These are phyloP conservation scores for Dysmachus trigonus DNA, from an alignment of 2,888 invertebrate genomes.

Conservation along the genomic window DNA sequence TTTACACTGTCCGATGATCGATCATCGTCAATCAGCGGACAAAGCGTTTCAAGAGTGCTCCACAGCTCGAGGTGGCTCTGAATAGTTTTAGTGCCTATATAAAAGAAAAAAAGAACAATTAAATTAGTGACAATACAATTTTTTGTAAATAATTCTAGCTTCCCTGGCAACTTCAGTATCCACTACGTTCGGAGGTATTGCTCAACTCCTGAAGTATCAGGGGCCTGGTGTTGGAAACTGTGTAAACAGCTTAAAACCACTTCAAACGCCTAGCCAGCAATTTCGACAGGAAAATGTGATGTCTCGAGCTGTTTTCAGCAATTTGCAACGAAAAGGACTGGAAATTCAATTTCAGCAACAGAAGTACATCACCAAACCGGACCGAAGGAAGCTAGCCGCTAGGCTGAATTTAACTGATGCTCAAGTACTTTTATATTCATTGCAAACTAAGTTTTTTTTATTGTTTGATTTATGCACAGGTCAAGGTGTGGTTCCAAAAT, in stretches of 20 bases:
- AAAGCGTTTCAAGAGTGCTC: conserved; percentile 16
- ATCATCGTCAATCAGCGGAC: conserved; percentile 17
- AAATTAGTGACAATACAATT: neutral
- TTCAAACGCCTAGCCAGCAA: neutral
- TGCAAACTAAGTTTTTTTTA: neutral
- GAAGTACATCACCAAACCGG: conserved; percentile 96
- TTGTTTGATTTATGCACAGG: conserved; percentile 66
- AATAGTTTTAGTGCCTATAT: neutral
- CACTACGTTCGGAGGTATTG: conserved; percentile 11
- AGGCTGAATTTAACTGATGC: conserved; percentile 93
- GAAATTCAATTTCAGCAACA: conserved; percentile 92
- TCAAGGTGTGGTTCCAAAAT: conserved; percentile 93
- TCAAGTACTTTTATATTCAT: conserved; percentile 69
- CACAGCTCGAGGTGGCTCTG: neutral
- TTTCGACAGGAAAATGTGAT: conserved; percentile 4
- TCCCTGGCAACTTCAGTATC: neutral
- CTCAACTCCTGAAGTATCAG: conserved; percentile 10
- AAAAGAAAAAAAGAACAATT: neutral
- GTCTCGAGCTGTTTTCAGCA: conserved; percentile 95
- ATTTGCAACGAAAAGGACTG: conserved; percentile 91
- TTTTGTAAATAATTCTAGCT: neutral
- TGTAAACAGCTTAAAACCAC: neutral
- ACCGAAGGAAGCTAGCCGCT: conserved; percentile 88
- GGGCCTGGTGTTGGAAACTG: neutral
- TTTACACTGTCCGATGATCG: conserved; percentile 24